Evolutionary conservation across 2,888 invertebrate genomes (phyloP).

Genomic region (Gastracanthus pulcherrimus): DNA sequence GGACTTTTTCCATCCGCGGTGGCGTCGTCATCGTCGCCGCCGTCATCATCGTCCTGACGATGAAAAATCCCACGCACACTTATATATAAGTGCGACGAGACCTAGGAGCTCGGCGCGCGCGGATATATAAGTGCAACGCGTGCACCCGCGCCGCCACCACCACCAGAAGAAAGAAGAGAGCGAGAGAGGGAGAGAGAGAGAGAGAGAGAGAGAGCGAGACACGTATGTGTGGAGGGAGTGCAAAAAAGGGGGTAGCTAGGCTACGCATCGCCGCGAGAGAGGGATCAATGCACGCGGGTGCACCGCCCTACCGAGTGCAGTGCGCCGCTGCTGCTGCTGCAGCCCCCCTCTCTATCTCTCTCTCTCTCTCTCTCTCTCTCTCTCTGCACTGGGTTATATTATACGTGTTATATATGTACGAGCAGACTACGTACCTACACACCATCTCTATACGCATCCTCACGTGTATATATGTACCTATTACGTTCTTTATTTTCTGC

Average conservation of each 20-base stretch:
- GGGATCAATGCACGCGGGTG: slow-evolving; percentile 76
- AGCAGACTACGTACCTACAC: not conserved
- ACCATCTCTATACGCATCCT: slow-evolving; percentile 71
- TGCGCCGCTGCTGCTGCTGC: slow-evolving; percentile 64
- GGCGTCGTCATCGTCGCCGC: too few relatives aligned
- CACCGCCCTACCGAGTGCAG: slow-evolving; percentile 75
- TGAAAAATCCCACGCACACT: slow-evolving; percentile 65
- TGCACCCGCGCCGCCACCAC: slow-evolving; percentile 66
- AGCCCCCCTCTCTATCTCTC: not conserved
- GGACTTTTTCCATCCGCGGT: slow-evolving; percentile 57
- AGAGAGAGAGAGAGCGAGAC: not conserved
- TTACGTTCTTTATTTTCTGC: slow-evolving; percentile 59
- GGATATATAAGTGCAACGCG: slow-evolving; percentile 49
- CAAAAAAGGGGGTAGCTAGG: not conserved
- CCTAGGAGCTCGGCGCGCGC: slow-evolving; percentile 38
- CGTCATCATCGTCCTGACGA: slow-evolving; percentile 54
- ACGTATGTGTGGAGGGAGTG: not conserved
- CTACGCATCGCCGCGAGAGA: slow-evolving; percentile 42
- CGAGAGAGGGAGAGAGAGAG: slow-evolving; percentile 1
- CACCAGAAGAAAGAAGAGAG: slow-evolving; percentile 34
- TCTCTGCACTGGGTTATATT: not conserved
- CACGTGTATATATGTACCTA: slow-evolving; percentile 67
- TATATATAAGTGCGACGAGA: slow-evolving; percentile 71
- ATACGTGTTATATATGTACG: slow-evolving; percentile 63
- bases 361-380: not conserved